Evolutionary conservation across 2,888 invertebrate genomes (phyloP).

Genomic region (Encarsia formosa): DNA sequence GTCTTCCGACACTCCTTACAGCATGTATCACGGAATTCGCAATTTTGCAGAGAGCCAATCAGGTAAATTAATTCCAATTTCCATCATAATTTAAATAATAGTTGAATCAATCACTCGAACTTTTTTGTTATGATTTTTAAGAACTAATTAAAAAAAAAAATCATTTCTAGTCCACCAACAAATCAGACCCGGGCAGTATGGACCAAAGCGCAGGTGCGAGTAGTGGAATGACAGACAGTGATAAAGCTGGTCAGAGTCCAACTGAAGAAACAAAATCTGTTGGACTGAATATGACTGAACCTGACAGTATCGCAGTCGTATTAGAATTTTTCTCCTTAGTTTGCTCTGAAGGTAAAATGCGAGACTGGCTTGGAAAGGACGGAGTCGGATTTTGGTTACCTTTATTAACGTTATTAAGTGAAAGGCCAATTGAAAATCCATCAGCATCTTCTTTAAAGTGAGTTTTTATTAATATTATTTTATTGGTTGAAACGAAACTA

Average conservation of each 20-base stretch:
- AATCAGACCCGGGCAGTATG: not conserved
- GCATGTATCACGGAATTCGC: conserved; percentile 54
- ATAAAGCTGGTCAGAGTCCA: conserved; percentile 47
- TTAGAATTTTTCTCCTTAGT: conserved; percentile 79
- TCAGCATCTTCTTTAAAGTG: conserved; percentile 43
- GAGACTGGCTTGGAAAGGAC: conserved; percentile 82
- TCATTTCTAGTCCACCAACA: conserved; percentile 5
- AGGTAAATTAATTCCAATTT: too few species aligned
- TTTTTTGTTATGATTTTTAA: not conserved
- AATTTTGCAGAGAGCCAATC: conserved; percentile 16
- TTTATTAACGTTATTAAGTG: conserved; percentile 70
- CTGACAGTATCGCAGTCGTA: conserved; percentile 62
- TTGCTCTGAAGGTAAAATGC: conserved; percentile 74
- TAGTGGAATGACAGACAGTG: conserved; percentile 51
- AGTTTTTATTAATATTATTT: conserved; percentile 8
- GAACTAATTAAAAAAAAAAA: not conserved
- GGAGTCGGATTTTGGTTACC: conserved; percentile 85
- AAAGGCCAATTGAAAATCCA: conserved; percentile 54
- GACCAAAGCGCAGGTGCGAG: conserved; percentile 8
- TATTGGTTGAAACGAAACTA: too few species aligned
- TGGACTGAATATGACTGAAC: conserved; percentile 54
- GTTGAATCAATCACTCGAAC: too few species aligned
- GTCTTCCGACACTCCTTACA: conserved; percentile 64
- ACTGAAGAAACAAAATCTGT: conserved; percentile 25
- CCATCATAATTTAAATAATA: too few species aligned